Evolutionary conservation across 2,113 vertebrate genomes (phyloP).

Genomic region (Eurypyga helias): DNA sequence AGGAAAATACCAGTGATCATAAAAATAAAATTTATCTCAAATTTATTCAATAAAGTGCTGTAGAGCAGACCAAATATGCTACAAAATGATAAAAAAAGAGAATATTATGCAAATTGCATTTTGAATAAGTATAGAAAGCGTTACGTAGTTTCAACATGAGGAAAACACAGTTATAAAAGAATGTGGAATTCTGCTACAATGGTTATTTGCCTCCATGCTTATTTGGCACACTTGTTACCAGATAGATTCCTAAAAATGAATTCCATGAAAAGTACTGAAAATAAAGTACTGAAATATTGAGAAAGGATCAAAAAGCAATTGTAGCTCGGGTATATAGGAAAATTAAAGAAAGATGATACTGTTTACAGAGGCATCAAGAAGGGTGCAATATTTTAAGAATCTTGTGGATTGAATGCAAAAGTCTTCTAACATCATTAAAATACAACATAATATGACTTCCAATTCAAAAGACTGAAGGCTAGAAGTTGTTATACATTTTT

Average conservation of each 20-base stretch:
- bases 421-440: not conserved
- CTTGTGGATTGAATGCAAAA: not conserved
- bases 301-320: not conserved
- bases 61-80: not conserved
- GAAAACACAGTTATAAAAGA: not conserved
- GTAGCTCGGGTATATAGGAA: not conserved
- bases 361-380: not conserved
- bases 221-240: not conserved
- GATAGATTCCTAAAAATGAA: not conserved
- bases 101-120: not conserved
- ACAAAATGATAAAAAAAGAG: not conserved
- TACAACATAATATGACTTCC: not conserved
- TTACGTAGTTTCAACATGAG: not conserved
- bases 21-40: not conserved
- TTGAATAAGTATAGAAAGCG: not conserved
- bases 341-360: not conserved
- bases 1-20: not conserved
- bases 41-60: not conserved
- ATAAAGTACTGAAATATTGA: not conserved
- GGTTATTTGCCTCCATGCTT: not conserved
- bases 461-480: not conserved
- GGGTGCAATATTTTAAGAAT: not conserved
- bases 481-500: not conserved
- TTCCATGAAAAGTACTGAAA: not conserved
- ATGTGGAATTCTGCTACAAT: not conserved